Conservation (phyloP, 2,888 invertebrate genomes). For the Aphidius colemani region DNA sequence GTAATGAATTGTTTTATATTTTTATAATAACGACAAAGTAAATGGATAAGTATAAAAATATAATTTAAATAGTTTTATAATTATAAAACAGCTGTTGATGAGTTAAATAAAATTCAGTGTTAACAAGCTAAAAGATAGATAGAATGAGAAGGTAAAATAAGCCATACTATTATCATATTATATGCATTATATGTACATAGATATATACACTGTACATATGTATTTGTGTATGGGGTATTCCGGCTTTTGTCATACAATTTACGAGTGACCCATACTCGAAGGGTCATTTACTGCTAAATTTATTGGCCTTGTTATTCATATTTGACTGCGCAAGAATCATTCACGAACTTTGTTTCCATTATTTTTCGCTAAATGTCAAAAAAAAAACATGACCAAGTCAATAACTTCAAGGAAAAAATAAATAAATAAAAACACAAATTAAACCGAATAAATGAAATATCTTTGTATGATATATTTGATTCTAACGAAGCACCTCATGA, state of each 20-base stretch:
- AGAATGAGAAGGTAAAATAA: no score
- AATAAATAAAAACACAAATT: no score
- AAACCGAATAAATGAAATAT: no score
- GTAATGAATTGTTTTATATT: no score
- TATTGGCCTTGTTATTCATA: constrained; percentile 34
- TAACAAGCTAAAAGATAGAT: background rate
- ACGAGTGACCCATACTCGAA: constrained; percentile 27
- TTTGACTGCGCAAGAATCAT: constrained; percentile 15
- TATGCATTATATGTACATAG: constrained; percentile 7
- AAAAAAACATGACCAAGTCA: no score
- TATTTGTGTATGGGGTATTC: background rate
- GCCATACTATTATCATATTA: no score
- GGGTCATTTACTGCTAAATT: constrained; percentile 34
- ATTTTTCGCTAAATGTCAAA: background rate
- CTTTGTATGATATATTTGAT: no score
- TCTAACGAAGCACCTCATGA: no score
- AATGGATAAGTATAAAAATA: no score
- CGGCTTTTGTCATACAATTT: constrained; percentile 22
- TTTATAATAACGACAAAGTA: no score
- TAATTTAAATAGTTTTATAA: background rate
- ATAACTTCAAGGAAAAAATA: no score
- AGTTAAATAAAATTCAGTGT: constrained; percentile 2
- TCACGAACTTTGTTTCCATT: constrained; percentile 2
- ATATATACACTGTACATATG: background rate
- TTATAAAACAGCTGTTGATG: background rate